Evolutionary conservation across 2,888 invertebrate species (phyloP).

Genomic region (Synergus japonicus): DNA sequence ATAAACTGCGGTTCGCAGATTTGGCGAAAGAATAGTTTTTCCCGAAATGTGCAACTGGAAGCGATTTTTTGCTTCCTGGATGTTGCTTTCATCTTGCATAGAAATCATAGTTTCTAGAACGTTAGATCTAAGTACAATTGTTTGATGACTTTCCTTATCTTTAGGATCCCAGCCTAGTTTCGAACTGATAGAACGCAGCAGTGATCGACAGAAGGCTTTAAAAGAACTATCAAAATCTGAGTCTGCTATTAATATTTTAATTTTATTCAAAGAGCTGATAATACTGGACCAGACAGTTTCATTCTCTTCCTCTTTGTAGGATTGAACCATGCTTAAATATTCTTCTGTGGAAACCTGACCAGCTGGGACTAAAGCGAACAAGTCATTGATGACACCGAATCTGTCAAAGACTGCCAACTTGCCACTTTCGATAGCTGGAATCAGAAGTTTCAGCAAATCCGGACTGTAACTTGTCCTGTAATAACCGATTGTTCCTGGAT

Average conservation of each 20-base stretch:
- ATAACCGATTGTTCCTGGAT: constrained; percentile 91
- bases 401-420: constrained; percentile 92
- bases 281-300: constrained; percentile 96
- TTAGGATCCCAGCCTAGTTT: constrained; percentile 91
- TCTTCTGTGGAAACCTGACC: constrained; percentile 90
- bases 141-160: constrained; percentile 90
- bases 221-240: constrained; percentile 86
- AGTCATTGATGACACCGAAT: constrained; percentile 92
- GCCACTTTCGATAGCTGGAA: constrained; percentile 88
- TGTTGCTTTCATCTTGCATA: constrained; percentile 86
- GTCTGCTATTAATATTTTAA: constrained; percentile 87
- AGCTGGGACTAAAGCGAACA: constrained; percentile 94
- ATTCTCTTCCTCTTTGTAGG: constrained; percentile 90
- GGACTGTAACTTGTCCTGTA: constrained; percentile 92
- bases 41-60: constrained; percentile 84
- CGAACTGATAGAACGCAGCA: constrained; percentile 85
- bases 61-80: constrained; percentile 86
- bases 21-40: constrained; percentile 84
- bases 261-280: constrained; percentile 86
- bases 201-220: constrained; percentile 85
- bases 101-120: constrained; percentile 90
- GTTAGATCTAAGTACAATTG: constrained; percentile 82
- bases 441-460: constrained; percentile 85
- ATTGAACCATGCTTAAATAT: constrained; percentile 88
- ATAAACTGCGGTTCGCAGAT: constrained; percentile 91